Evolutionary conservation across 1,140 invertebrate species (phyloP).

Genomic region (Trachymyrmex septentrionalis): DNA sequence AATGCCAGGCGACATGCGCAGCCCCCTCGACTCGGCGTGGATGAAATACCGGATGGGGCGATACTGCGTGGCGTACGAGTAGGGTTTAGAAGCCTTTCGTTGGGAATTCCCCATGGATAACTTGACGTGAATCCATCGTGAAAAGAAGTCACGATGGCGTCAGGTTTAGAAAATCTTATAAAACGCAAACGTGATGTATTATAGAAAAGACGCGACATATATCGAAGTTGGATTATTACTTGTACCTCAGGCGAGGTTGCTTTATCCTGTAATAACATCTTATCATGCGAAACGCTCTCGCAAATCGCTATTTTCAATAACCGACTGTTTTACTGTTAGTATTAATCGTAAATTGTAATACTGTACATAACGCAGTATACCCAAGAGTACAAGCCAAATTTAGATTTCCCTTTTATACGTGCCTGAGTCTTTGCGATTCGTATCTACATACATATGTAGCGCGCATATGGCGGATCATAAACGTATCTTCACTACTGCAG

Average conservation of each 20-base stretch:
- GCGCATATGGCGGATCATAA: slow-evolving; percentile 39
- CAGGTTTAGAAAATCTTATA: slow-evolving; percentile 42
- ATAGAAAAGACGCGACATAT: neutral
- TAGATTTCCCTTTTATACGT: slow-evolving; percentile 4
- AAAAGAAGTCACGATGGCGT: slow-evolving; percentile 16
- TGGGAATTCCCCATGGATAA: neutral
- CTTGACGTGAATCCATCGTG: slow-evolving; percentile 35
- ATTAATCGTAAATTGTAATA: neutral
- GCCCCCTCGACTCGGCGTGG: neutral
- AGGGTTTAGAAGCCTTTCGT: neutral
- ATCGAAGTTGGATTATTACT: slow-evolving; percentile 17
- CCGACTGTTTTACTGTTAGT: neutral
- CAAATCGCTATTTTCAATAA: slow-evolving; percentile 4
- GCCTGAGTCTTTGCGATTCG: too few relatives aligned
- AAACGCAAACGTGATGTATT: slow-evolving; percentile 25
- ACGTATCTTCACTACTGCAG: slow-evolving; percentile 32
- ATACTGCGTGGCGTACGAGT: slow-evolving; percentile 39
- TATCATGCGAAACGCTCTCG: neutral
- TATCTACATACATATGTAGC: neutral
- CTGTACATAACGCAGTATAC: neutral
- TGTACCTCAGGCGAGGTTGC: neutral
- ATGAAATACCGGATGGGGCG: slow-evolving; percentile 55
- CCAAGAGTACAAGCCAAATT: neutral
- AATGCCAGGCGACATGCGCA: slow-evolving; percentile 49
- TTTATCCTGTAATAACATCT: slow-evolving; percentile 2